Conservation (phyloP, 2,113 vertebrate species). For the Octodon degus region DNA sequence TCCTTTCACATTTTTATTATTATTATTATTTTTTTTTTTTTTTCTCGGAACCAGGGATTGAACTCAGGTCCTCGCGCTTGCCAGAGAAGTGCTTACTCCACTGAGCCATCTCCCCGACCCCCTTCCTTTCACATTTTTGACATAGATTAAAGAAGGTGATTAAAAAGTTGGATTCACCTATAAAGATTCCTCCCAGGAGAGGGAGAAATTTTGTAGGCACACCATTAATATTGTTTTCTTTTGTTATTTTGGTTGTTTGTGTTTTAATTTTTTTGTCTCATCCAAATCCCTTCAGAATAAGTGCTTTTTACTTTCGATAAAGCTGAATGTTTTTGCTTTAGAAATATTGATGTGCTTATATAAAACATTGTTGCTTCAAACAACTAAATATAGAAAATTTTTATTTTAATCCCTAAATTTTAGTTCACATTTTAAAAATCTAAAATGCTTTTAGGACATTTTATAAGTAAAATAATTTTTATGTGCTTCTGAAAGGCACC, state of each 20-base stretch:
- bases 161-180: background rate
- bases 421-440: background rate
- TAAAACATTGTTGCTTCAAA: background rate
- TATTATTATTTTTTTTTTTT: too few species aligned
- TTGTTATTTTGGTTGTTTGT: background rate
- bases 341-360: background rate
- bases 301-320: background rate
- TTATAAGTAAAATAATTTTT: slow-evolving; percentile 16
- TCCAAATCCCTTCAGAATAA: background rate
- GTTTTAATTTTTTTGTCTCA: background rate
- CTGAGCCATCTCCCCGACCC: too few species aligned
- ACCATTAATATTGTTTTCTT: background rate
- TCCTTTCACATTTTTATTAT: background rate
- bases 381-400: background rate
- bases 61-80: too few species aligned
- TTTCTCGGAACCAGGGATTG: too few species aligned
- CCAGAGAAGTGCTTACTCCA: too few species aligned
- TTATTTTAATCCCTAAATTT: background rate
- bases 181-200: background rate
- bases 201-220: background rate
- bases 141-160: background rate
- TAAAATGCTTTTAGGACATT: background rate
- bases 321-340: background rate
- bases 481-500: background rate
- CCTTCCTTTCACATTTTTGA: background rate